Base-by-base conservation (phyloP, 2,113 vertebrate genomes). In the Pollachius pollachius region DNA sequence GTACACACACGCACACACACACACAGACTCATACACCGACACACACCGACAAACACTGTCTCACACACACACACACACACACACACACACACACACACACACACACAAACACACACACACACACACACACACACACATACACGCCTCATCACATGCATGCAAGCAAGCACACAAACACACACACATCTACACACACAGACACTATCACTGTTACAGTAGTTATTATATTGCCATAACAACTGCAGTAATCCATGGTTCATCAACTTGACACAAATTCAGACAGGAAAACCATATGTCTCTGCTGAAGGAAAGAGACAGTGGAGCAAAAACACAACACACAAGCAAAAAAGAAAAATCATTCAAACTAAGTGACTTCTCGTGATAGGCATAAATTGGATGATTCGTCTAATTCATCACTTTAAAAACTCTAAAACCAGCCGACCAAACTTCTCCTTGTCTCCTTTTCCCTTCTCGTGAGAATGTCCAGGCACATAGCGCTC, bases 401-500 rank as follows among this genome's bases (percentile, higher is more conserved):
- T 48, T 48, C 0, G 62, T 41, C 13, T 18, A 57, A 74, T 86
- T 67, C 5, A 69, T 81, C 80, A 76, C 41, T 48, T 48, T 48
- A 13, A 48, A 48, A 48, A 9, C 8, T 41, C 5, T 41, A 41
- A 41, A 41, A 41, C 23, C 37, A 41, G 41, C 41, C 8, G 7
- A 48, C 9, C 74, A 79, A 70, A 68, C n/a, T 63, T 63, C 67
- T 69, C 52, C 72, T 67, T 80, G 71, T 80, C 64, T 76, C 63
- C 75, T 23, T 23, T 23, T 78, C 76, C 41, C 8, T 9, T 72
- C 75, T 64, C 52, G 23, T 66, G 21, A 70, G 76, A 81, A 69
- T 74, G 73, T 70, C 75, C 73, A 58, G 78, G 76, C 68, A 64
- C 65, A 62, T 70, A 72, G 71, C 81, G 74, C 73, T 82, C 57